A percentile compares a stretch with the other conserved stretches of the same genome.
phyloP scores from a whole-genome alignment of 2,797 vertebrate genomes.

The Sebastes hopkinsi region DNA sequence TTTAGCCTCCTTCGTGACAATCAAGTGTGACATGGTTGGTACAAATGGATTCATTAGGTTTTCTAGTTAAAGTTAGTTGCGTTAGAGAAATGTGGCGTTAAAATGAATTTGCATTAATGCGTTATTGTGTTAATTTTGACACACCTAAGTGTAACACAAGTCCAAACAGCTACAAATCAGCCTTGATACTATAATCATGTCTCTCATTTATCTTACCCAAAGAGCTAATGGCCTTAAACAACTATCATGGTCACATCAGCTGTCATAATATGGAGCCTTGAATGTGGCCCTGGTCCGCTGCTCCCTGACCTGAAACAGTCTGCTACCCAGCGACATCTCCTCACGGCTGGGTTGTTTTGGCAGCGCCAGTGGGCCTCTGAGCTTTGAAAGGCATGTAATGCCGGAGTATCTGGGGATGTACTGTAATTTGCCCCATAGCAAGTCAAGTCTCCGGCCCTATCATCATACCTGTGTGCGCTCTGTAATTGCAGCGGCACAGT shows the following conservation, averaged over 20 bases:
- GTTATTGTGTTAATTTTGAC: no score
- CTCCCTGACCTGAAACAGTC: background rate
- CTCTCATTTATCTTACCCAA: background rate
- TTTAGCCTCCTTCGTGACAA: no score
- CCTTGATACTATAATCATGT: background rate
- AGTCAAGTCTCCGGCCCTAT: slow-evolving; percentile 67
- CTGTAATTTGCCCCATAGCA: slow-evolving; percentile 73
- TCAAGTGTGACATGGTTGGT: no score
- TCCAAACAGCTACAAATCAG: slow-evolving; percentile 6
- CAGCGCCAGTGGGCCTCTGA: slow-evolving; percentile 22
- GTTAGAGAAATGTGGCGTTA: no score
- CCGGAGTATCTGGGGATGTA: slow-evolving; percentile 59
- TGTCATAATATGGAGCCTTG: background rate
- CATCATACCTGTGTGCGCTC: slow-evolving; percentile 74
- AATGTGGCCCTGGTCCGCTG: background rate
- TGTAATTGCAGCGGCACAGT: slow-evolving; percentile 72
- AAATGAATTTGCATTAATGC: no score
- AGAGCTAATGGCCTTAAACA: slow-evolving; percentile 3
- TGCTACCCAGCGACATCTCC: background rate
- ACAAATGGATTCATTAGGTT: no score
- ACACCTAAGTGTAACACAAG: background rate
- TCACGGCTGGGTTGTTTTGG: slow-evolving; percentile 40
- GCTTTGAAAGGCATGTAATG: slow-evolving; percentile 51
- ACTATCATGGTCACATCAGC: background rate
- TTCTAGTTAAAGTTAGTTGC: no score